phyloP scores from a whole-genome alignment of 2,888 invertebrate species.

The Apamea monoglypha region DNA sequence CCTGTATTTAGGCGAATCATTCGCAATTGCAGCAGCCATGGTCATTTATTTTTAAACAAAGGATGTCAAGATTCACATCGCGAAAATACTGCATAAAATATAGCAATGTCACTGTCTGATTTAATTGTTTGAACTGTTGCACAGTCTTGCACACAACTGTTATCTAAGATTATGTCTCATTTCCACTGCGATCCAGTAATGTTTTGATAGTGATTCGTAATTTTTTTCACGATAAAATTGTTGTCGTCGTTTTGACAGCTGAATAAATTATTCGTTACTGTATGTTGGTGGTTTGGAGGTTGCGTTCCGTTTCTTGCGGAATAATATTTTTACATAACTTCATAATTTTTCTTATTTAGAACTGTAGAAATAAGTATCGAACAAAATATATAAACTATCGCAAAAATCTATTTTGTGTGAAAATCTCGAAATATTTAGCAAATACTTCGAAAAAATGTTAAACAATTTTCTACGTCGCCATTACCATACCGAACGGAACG shows the following conservation, averaged over 20 bases:
- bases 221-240: constrained; percentile 62
- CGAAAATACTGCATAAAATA: constrained; percentile 36
- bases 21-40: constrained; percentile 85
- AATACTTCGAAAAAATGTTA: not conserved
- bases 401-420: accelerated
- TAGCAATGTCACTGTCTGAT: constrained; percentile 38
- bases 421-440: accelerated
- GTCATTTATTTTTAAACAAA: constrained; percentile 64
- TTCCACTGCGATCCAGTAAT: constrained; percentile 40
- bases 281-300: constrained; percentile 58
- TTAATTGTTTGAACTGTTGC: constrained; percentile 24
- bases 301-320: constrained; percentile 63
- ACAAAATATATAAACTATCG: not conserved
- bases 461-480: not conserved
- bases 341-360: not conserved
- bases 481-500: constrained; percentile 48
- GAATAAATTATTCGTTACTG: constrained; percentile 47
- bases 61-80: constrained; percentile 55
- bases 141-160: constrained; percentile 38
- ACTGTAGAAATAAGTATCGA: not conserved
- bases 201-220: constrained; percentile 61
- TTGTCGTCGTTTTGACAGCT: constrained; percentile 72
- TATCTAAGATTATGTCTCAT: constrained; percentile 58
- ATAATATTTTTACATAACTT: not conserved
- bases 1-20: constrained; percentile 87